Base-by-base conservation (phyloP, 2,888 invertebrate species). In the Macrophya alboannulata region DNA sequence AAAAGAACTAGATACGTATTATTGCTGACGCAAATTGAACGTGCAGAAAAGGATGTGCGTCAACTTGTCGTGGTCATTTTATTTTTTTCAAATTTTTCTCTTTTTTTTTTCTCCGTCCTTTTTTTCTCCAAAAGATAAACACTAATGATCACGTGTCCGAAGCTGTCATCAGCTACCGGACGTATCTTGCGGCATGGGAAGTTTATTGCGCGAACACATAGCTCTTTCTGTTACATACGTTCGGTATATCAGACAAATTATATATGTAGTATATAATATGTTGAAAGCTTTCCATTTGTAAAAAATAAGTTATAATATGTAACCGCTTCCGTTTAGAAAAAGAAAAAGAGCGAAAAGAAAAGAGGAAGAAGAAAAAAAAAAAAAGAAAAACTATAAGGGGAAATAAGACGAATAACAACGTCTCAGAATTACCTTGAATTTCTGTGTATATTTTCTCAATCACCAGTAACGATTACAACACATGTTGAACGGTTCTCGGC, bases 401-500 rank as follows among this genome's bases (percentile, higher is more conserved):
- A 76, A 76, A 25, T 12, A 51, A 65, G 65, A 65, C 31, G 65
- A 68, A 68, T 68, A 68, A 68, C 68, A 68, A 68, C 68, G 37
- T 68, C 68, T 37, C 15, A 68, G 17, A 17, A 25, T 74, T 74
- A 74, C 72, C 72, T 74, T 45, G 43, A 31, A 74, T 31, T 43
- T 68, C 48, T 71, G 21, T 83, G 45, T 83, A 37, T 83, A 51
- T 68, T 68, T 65, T 68, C n/a, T 83, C 83, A 83, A 71, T 74
- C 71, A 65, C 83, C 68, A 71, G 83, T 71, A 83, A 83, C 83
- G 83, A 31, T 68, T 45, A 37, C 83, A 65, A 83, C 83, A 71
- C 83, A 83, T 83, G 68, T 83, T 83, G 31, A 59, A 68, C 17
- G 40, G 4, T 31, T 31, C 21, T 15, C n/a, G n/a, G n/a, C 59